phyloP scores from a whole-genome alignment of 2,888 invertebrate genomes.

The Cremastinae sp. region DNA sequence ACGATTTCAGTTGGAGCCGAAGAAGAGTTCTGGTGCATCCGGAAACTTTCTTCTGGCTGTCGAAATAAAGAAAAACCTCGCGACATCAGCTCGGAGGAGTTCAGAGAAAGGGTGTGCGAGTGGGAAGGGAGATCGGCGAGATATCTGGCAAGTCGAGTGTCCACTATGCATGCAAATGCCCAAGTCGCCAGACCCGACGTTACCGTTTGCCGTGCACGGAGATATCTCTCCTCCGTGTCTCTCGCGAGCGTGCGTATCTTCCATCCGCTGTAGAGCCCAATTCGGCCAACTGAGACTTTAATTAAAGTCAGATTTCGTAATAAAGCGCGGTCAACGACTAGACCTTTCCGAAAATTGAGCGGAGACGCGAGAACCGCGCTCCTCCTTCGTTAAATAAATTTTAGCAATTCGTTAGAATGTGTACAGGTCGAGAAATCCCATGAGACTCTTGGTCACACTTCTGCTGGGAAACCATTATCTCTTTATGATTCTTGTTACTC shows the following conservation, averaged over 20 bases:
- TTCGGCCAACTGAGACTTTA: slow-evolving; percentile 63
- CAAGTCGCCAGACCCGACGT: slow-evolving; percentile 47
- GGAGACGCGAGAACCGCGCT: slow-evolving; percentile 5
- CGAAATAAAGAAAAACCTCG: slow-evolving; percentile 39
- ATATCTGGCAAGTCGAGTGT: slow-evolving; percentile 58
- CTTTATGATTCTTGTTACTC: too few relatives aligned
- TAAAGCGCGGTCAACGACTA: slow-evolving; percentile 59
- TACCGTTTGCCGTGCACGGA: slow-evolving; percentile 22
- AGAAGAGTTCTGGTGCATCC: slow-evolving; percentile 27
- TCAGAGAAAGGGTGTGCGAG: not conserved
- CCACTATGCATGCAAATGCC: slow-evolving; percentile 69
- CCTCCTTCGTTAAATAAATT: slow-evolving; percentile 49
- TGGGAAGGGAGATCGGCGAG: slow-evolving; percentile 44
- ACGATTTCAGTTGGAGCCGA: slow-evolving; percentile 13
- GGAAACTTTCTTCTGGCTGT: slow-evolving; percentile 7
- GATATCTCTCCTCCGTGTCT: slow-evolving; percentile 33
- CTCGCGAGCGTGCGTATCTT: slow-evolving; percentile 11
- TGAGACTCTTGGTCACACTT: not conserved
- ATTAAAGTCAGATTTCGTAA: slow-evolving; percentile 66
- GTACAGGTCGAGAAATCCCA: not conserved
- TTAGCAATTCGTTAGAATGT: slow-evolving; percentile 32
- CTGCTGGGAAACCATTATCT: not conserved
- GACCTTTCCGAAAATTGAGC: slow-evolving; percentile 46
- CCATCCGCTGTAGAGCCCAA: slow-evolving; percentile 47
- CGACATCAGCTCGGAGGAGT: slow-evolving; percentile 31